Evolutionary conservation across 2,113 vertebrate species (phyloP), one percentile per base, ranked within the genome.

Genomic region (Gambusia affinis): DNA sequence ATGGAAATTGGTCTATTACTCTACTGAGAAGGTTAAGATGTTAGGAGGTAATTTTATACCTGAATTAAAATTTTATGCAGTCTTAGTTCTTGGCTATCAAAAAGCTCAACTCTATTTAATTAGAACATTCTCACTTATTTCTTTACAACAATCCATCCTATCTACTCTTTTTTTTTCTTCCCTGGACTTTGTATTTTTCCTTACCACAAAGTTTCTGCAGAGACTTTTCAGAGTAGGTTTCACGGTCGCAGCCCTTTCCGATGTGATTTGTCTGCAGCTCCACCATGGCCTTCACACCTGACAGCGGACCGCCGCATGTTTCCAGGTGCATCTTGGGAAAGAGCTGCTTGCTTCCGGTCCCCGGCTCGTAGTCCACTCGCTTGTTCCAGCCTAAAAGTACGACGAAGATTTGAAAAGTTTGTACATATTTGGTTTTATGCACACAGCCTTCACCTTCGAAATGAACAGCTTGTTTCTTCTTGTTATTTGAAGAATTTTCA

Each of bases 141-240:
- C 37, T 64, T 44, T 64, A 42, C 61, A 68, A 60, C 19, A 24
- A 64, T 76, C 60, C 44, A 12, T 29, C 24, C n/a, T 47, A 14
- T 57, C 17, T 11, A 12, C 22, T 22, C 4, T 60, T 8, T 31
- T 33, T 17, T 29, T 31, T 3, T 3, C 3, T 6, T 7, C 10
- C 35, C 35, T 37, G 35, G 11, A 11, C 35, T 37, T 27, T 2
- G 69, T n/a, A 62, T 57, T 24, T 67, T 39, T 51, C 35, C 88
- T 60, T 94, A 99, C 98, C 98, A 15, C 98, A 99, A 64, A 98
- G 93, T 79, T 97, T 98, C 87, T 98, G 97, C 76, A 99, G 94
- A 44, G 97, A 97, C 86, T 97, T 98, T 82, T 99, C 97, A 0
- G 97, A 97, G 89, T 99, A 98, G 0, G 97, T 98, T 84, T 99